Conservation (phyloP, 2,113 vertebrate genomes). For the Trinectes maculatus region DNA sequence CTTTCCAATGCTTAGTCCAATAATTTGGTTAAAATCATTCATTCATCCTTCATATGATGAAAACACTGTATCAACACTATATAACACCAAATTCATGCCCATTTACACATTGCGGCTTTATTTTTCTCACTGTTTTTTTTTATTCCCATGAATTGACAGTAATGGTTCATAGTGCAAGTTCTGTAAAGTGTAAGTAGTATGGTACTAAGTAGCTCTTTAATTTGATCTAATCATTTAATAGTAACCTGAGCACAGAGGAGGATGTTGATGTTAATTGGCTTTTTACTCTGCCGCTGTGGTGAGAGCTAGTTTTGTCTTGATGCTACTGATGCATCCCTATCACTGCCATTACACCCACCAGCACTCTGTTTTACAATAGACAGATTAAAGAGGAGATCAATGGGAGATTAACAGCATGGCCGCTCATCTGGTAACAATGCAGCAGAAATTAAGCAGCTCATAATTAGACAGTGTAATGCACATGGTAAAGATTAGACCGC, state of each 20-base stretch:
- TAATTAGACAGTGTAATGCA: constrained; percentile 25
- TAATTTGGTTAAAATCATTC: background rate
- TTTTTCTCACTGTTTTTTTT: no score
- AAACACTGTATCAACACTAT: background rate
- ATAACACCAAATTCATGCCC: no score
- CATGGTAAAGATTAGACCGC: constrained; percentile 4
- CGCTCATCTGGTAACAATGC: constrained; percentile 39
- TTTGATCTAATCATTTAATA: constrained; percentile 18
- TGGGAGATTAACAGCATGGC: constrained; percentile 34
- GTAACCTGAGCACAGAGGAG: constrained; percentile 11
- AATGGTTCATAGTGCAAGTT: no score
- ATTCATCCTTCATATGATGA: no score
- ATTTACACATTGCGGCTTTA: no score
- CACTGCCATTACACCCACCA: constrained; percentile 50
- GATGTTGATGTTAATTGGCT: constrained; percentile 28
- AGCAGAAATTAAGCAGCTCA: constrained; percentile 24
- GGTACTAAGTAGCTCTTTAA: background rate
- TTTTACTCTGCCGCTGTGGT: constrained; percentile 29
- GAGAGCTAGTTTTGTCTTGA: constrained; percentile 26
- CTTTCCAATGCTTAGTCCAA: background rate
- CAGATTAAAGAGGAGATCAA: constrained; percentile 58
- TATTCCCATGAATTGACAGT: no score
- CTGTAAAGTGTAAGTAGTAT: no score
- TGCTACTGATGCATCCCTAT: constrained; percentile 36
- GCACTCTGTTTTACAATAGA: constrained; percentile 56